These are phyloP conservation scores for Polyommatus iphigenia DNA, from an alignment of 2,888 invertebrate species.

Conservation along the genomic window DNA sequence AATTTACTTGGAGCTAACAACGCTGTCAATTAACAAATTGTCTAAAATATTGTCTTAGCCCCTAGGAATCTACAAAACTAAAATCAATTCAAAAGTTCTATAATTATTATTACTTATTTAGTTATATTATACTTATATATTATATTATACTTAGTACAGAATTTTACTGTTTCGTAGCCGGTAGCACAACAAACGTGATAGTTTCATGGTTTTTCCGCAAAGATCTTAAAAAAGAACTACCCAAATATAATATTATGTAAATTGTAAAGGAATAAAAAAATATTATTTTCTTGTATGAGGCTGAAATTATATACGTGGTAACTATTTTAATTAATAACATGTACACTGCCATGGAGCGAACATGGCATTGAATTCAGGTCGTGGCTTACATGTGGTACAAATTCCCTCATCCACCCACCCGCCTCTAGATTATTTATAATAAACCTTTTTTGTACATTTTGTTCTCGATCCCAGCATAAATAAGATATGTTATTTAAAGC, in stretches of 20 bases:
- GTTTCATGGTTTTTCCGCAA: too few species aligned
- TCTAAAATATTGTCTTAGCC: not conserved
- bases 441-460: constrained; percentile 75
- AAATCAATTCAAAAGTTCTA: not conserved
- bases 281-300: not conserved
- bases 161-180: not conserved
- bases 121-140: too few species aligned
- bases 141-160: too few species aligned
- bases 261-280: not conserved
- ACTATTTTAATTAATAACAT: not conserved
- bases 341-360: not conserved
- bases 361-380: constrained; percentile 3
- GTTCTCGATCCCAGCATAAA: constrained; percentile 79
- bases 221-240: not conserved
- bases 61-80: not conserved
- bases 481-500: constrained; percentile 81
- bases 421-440: constrained; percentile 72
- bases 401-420: constrained; percentile 77
- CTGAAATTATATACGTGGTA: not conserved
- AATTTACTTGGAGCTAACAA: not conserved
- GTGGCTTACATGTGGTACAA: constrained; percentile 51
- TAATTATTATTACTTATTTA: too few species aligned
- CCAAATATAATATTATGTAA: not conserved
- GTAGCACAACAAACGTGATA: not conserved
- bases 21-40: not conserved